Base-by-base conservation (phyloP, 2,113 vertebrate species). In the Lophura nycthemera region DNA sequence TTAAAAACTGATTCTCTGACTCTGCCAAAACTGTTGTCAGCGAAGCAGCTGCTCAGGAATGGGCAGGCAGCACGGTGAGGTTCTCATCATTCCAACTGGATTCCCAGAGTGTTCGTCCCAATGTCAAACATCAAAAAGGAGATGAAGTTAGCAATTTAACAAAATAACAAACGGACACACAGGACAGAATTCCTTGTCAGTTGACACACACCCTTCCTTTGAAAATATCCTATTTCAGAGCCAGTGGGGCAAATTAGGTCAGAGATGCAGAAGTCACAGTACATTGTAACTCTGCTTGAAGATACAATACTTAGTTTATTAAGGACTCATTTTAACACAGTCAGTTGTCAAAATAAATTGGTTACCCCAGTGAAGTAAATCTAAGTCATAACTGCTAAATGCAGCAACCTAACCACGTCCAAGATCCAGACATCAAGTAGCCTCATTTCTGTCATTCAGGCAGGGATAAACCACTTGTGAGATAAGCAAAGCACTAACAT, bases 11-110 rank as follows among this genome's bases (percentile, higher is more conserved):
- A 77, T 92, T 70, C 83, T 94, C 70, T 77, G 86, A 74, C 79
- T 91, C 45, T 90, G 81, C 87, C 86, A 94, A 96, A 93, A 79
- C 63, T 75, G 86, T 85, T 88, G 95, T 94, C 89, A 92, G 90
- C 0, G 71, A 96, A 71, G 76, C 75, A 95, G 91, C 70, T 93
- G 85, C 90, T 94, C 83, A 95, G 93, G 93, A 96, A 95, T 59
- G 93, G 63, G 84, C 45, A 94, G 83, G 78, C 83, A 93, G 71
- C 22, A 6, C 22, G 87, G 66, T 50, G 56, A 89, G 92, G 80
- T 74, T 80, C 79, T 66, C 79, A 7, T 52, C 81, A 70, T 17
- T 93, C 64, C 43, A 50, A 74, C 13, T 72, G 40, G 36, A 57
- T 40, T 90, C 83, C 66, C 54, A 48, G 52, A 59, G 54, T 5